phyloP scores from a whole-genome alignment of 2,797 vertebrate species.

The Allobates femoralis region DNA sequence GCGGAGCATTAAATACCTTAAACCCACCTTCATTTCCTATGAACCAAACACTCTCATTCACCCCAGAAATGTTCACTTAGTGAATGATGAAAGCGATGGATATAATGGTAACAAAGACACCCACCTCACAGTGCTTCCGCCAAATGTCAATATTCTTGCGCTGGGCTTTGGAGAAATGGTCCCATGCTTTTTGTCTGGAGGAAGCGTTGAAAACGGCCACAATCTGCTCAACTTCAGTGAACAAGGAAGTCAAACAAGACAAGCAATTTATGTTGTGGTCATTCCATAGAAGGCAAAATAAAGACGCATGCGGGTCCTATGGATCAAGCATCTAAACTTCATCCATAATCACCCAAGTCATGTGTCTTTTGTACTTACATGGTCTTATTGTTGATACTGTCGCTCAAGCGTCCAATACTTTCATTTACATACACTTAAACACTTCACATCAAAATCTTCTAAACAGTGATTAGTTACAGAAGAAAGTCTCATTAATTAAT shows the following conservation, averaged over 20 bases:
- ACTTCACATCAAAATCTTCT: slow-evolving; percentile 62
- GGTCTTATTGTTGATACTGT: slow-evolving; percentile 82
- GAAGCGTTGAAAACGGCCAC: slow-evolving; percentile 96
- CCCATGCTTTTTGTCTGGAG: slow-evolving; percentile 98
- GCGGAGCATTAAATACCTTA: slow-evolving; percentile 65
- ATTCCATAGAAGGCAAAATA: slow-evolving; percentile 83
- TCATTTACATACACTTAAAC: slow-evolving; percentile 70
- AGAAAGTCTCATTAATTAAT: slow-evolving; percentile 22
- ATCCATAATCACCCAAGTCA: slow-evolving; percentile 78
- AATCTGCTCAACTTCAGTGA: slow-evolving; percentile 99
- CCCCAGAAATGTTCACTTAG: slow-evolving; percentile 68
- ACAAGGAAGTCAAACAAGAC: slow-evolving; percentile 98
- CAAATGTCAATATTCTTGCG: slow-evolving; percentile 99
- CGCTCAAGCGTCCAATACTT: slow-evolving; percentile 84
- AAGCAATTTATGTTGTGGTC: slow-evolving; percentile 95
- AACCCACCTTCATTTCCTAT: slow-evolving; percentile 67
- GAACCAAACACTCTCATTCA: slow-evolving; percentile 65
- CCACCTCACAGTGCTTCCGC: slow-evolving; percentile 99
- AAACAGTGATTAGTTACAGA: slow-evolving; percentile 47
- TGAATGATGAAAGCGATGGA: slow-evolving; percentile 79
- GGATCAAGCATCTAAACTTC: slow-evolving; percentile 80
- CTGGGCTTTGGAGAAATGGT: slow-evolving; percentile 99
- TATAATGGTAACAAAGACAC: slow-evolving; percentile 81
- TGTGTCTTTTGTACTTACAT: slow-evolving; percentile 90
- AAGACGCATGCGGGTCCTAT: slow-evolving; percentile 85